Base-by-base conservation (phyloP, 2,113 vertebrate species). In the Dolichallabes microphthalmus region DNA sequence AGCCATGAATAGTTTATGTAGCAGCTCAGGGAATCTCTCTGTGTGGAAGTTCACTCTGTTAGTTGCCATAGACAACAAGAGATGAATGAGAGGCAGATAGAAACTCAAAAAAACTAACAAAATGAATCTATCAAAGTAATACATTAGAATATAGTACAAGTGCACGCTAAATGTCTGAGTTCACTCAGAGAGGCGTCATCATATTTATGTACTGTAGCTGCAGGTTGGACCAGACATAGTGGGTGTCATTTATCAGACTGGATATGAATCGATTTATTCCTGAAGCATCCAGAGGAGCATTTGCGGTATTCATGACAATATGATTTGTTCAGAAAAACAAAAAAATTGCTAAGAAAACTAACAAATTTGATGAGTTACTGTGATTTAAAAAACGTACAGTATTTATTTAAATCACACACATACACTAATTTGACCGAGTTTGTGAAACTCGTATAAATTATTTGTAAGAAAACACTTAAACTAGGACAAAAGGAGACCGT, bases 1-100 rank as follows among this genome's bases (percentile, higher is more conserved):
- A 75, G 57, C 69, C 55, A 50, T 84, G 63, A 86, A 87, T 80
- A 83, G 83, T 87, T 83, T 68, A 87, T 82, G 66, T 83, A 53
- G 39, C 27, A 69, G 45, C 45, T 66, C 85, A 83, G 69, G 80
- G 68, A 85, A 61, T 53, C 75, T 85, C 79, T 85, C 83, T 80
- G 55, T 85, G 68, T 66, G 82, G 39, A 81, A 50, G n/a, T 68
- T 83, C 61, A 84, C 63, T 77, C 39, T 88, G 32, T 71, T 85
- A 84, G 87, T 75, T 86, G 81, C 85, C 45, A 68, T 20, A 84
- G 82, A 85, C 20, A 30, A 84, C 79, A 77, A 69, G 73, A 81
- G 35, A 69, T 55, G 60, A 71, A 69, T n/a, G 71, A 84, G 22
- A 57, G 60, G 6, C 2, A 39, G 20, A 78, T 52, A 30, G n/a